A percentile compares a stretch with the other conserved stretches of the same genome.
Evolutionary conservation across 2,888 invertebrate species (phyloP).

Genomic region (Plebejus anna): DNA sequence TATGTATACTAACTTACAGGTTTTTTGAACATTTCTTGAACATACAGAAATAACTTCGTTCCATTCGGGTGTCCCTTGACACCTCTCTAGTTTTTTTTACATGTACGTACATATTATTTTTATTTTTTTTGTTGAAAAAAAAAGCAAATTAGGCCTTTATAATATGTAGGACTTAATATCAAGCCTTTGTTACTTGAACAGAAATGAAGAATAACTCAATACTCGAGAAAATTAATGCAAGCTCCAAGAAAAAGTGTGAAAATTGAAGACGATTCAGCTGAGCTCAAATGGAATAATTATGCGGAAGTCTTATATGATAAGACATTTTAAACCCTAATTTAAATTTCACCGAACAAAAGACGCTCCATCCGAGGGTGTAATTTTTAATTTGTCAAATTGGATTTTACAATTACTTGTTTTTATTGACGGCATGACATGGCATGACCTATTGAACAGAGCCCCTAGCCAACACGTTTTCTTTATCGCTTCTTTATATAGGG

Average conservation of each 20-base stretch:
- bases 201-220: neutral
- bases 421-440: neutral
- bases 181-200: neutral
- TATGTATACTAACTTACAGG: too few relatives aligned
- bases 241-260: neutral
- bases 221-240: neutral
- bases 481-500: too few relatives aligned
- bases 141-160: too few relatives aligned
- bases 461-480: too few relatives aligned
- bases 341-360: neutral
- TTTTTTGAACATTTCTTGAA: too few relatives aligned
- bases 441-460: too few relatives aligned
- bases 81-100: too few relatives aligned
- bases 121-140: too few relatives aligned
- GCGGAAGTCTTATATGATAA: neutral
- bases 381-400: neutral
- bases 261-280: neutral
- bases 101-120: too few relatives aligned
- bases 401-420: neutral
- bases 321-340: conserved; percentile 1
- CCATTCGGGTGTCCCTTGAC: too few relatives aligned
- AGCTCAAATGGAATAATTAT: neutral
- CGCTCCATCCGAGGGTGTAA: neutral
- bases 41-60: too few relatives aligned
- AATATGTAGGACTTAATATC: neutral